These are phyloP conservation scores for Catalaphyllia jardinei DNA, from an alignment of 64 coral and sea anemone genomes.

Conservation along the genomic window DNA sequence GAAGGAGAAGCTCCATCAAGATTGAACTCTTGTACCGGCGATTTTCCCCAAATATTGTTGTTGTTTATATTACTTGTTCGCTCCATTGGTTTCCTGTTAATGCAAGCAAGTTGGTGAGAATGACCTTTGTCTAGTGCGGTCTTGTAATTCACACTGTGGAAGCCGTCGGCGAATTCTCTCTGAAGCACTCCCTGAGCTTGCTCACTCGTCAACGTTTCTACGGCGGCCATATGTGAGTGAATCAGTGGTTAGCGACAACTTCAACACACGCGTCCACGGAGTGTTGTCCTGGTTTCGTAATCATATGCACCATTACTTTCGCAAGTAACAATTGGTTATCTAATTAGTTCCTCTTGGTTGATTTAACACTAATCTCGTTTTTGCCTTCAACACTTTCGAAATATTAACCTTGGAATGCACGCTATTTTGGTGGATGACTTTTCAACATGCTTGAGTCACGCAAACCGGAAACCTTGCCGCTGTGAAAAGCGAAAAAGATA, in stretches of 20 bases:
- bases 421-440: not conserved
- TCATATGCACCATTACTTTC: not conserved
- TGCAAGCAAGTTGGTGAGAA: not conserved
- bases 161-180: not conserved
- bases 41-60: slow-evolving; percentile 1
- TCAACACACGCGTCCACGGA: not conserved
- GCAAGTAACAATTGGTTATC: not conserved
- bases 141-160: not conserved
- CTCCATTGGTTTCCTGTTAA: not conserved
- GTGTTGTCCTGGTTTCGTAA: not conserved
- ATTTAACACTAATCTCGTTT: slow-evolving; percentile 18
- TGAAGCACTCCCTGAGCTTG: not conserved
- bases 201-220: not conserved
- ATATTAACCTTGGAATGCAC: slow-evolving; percentile 19
- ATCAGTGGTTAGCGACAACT: not conserved
- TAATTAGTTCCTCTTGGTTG: slow-evolving; percentile 2
- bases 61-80: slow-evolving; percentile 11
- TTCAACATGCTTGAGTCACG: not conserved
- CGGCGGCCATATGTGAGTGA: not conserved
- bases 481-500: not conserved
- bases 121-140: not conserved
- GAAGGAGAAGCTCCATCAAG: not conserved
- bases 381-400: not conserved
- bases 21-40: not conserved
- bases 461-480: not conserved